These are phyloP conservation scores for Yponomeuta malinellus DNA, from an alignment of 2,888 invertebrate species.

Conservation along the genomic window DNA sequence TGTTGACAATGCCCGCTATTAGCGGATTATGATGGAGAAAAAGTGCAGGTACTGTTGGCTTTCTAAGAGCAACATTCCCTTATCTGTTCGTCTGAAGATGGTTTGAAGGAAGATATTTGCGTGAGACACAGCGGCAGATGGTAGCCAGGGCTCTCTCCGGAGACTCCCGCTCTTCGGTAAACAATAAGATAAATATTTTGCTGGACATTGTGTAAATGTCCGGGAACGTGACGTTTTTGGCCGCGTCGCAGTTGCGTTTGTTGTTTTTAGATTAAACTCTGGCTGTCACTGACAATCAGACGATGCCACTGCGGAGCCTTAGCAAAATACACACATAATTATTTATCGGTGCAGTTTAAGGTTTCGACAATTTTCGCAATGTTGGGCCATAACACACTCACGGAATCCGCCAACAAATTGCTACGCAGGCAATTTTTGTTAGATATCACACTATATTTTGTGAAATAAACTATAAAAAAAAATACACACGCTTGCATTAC, in stretches of 20 bases:
- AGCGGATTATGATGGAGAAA: slow-evolving; percentile 68
- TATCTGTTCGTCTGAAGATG: background rate
- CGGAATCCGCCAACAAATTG: too few species aligned
- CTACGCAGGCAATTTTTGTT: too few species aligned
- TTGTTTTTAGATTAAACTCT: background rate
- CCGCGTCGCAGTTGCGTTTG: background rate
- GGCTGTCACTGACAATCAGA: background rate
- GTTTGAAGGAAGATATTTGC: background rate
- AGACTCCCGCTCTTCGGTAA: background rate
- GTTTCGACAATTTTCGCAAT: too few species aligned
- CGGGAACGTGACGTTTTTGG: background rate
- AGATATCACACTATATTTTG: too few species aligned
- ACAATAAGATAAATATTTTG: background rate
- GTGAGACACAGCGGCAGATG: background rate
- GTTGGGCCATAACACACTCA: too few species aligned
- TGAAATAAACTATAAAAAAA: too few species aligned
- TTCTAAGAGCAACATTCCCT: background rate
- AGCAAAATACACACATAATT: too few species aligned
- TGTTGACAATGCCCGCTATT: slow-evolving; percentile 72
- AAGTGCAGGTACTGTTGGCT: slow-evolving; percentile 59
- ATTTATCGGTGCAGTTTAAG: too few species aligned
- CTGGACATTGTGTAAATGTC: background rate
- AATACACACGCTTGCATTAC: background rate
- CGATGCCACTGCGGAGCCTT: background rate
- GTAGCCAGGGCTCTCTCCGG: background rate